Percentiles rank a stretch among this genome's conserved stretches.
Conservation (phyloP, 2,888 invertebrate species). For the Amiota communis region DNA sequence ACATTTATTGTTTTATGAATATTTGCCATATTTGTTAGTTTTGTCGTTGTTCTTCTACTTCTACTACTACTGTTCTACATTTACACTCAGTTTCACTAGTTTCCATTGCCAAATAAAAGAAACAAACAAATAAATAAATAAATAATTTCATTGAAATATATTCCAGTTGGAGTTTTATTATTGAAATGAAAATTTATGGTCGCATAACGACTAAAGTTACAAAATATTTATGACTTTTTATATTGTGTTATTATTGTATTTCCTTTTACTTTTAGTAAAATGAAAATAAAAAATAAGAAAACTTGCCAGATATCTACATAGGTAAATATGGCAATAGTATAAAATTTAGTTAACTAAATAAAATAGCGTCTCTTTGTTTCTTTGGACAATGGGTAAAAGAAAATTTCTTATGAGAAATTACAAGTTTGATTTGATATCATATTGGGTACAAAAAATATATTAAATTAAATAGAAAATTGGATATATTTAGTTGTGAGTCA, state of each 20-base stretch:
- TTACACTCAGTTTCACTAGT: no score
- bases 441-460: no score
- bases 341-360: no score
- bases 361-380: no score
- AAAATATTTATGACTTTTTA: conserved; percentile 22
- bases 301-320: neutral
- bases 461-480: no score
- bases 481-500: no score
- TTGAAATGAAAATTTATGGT: conserved; percentile 50
- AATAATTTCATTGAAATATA: conserved; percentile 18
- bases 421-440: no score
- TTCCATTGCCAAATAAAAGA: no score
- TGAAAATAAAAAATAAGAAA: neutral
- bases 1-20: neutral
- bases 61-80: no score
- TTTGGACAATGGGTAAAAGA: no score
- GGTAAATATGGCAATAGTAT: no score
- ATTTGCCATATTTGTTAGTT: conserved; percentile 12
- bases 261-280: neutral
- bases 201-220: conserved; percentile 29
- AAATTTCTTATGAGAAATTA: no score
- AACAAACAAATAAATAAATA: neutral
- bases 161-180: conserved; percentile 28
- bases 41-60: neutral
- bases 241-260: conserved; percentile 1